A percentile compares a stretch with the other conserved stretches of the same genome.
phyloP scores from a whole-genome alignment of 2,797 vertebrate species.

The Distichodus sexfasciatus region DNA sequence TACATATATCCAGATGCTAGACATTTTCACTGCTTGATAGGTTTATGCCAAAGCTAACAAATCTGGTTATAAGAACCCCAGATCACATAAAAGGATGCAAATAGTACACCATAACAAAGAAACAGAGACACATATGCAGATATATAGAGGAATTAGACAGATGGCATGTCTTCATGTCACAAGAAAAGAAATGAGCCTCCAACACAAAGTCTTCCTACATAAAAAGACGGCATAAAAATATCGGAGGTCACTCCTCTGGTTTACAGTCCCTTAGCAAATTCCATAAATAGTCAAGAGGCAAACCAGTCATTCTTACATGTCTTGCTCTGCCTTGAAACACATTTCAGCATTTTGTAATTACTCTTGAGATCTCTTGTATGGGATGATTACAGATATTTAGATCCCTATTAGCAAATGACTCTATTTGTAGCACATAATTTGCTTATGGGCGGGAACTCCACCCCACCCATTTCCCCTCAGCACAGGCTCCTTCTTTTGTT shows the following conservation, averaged over 20 bases:
- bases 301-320: background rate
- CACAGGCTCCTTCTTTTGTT: conserved; percentile 69
- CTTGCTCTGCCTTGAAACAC: background rate
- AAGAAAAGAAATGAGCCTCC: no score
- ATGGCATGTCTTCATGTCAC: no score
- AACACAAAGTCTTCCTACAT: no score
- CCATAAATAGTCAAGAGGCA: background rate
- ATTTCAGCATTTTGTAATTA: background rate
- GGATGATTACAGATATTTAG: conserved; percentile 37
- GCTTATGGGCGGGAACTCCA: conserved; percentile 65
- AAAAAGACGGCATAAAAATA: no score
- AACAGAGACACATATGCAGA: no score
- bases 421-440: conserved; percentile 64
- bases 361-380: background rate
- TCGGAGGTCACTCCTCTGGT: no score
- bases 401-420: conserved; percentile 52
- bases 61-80: background rate
- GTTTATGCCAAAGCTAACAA: background rate
- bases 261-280: background rate
- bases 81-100: no score
- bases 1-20: background rate
- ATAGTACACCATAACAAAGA: no score
- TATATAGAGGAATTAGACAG: no score
- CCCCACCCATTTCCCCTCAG: conserved; percentile 73
- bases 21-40: background rate